Conservation (phyloP, 2,888 invertebrate species). For the Iselma pallidipennis region DNA sequence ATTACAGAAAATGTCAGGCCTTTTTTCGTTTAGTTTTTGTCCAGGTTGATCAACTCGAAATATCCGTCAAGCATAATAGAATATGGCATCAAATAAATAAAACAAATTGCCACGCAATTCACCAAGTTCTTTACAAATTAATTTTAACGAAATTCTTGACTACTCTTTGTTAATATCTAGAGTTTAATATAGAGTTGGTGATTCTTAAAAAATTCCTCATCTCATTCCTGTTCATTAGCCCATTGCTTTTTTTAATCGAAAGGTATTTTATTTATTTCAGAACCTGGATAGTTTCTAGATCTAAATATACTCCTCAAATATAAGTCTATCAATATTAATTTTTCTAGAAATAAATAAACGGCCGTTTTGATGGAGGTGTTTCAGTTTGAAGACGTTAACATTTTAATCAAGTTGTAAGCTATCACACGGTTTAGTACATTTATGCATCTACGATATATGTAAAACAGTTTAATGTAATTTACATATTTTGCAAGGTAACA, state of each 20-base stretch:
- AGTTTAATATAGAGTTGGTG: too few species aligned
- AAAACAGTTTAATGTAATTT: conserved; percentile 25
- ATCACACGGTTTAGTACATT: conserved; percentile 23
- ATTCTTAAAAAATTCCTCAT: too few species aligned
- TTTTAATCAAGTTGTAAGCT: conserved; percentile 24
- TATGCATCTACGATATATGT: conserved; percentile 24
- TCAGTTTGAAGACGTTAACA: conserved; percentile 11
- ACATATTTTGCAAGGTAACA: conserved; percentile 27
- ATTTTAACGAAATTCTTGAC: background rate
- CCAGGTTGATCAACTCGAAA: conserved; percentile 2
- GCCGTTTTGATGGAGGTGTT: conserved; percentile 4
- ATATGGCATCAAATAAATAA: conserved; percentile 3
- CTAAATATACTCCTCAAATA: too few species aligned
- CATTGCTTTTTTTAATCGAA: too few species aligned
- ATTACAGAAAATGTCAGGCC: background rate
- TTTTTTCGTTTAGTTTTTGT: conserved; percentile 1
- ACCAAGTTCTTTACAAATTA: background rate
- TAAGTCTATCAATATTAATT: too few species aligned
- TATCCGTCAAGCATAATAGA: background rate
- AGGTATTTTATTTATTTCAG: too few species aligned
- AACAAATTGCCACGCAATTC: background rate
- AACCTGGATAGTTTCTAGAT: too few species aligned
- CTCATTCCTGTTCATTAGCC: too few species aligned
- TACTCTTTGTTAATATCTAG: background rate
- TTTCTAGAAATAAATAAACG: too few species aligned